phyloP scores from a whole-genome alignment of 2,797 vertebrate genomes.

The Lagodon rhomboides region DNA sequence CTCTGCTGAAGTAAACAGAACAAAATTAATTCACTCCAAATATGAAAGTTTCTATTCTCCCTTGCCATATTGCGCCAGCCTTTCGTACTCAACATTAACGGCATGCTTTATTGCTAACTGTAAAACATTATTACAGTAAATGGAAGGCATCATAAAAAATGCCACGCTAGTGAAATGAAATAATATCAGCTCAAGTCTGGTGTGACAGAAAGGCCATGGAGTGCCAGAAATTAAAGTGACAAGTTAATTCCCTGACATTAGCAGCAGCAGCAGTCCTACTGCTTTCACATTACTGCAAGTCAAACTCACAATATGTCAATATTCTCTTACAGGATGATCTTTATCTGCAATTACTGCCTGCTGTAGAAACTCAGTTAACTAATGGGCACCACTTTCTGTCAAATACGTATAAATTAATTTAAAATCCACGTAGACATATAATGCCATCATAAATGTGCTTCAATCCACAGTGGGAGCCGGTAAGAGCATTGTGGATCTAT shows the following conservation, averaged over 20 bases:
- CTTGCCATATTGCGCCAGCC: constrained; percentile 11
- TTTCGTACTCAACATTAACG: constrained; percentile 33
- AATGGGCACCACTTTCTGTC: constrained; percentile 24
- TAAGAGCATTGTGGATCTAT: constrained; percentile 27
- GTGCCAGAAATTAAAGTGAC: constrained; percentile 59
- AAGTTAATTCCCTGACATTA: constrained; percentile 72
- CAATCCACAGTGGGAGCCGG: constrained; percentile 4
- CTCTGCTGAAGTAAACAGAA: constrained; percentile 11
- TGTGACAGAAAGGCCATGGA: constrained; percentile 48
- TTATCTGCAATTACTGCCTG: constrained; percentile 41
- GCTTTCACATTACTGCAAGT: constrained; percentile 64
- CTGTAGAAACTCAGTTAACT: constrained; percentile 26
- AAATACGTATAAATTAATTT: constrained; percentile 19
- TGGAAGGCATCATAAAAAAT: constrained; percentile 54
- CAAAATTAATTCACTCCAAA: constrained; percentile 9
- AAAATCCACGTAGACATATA: constrained; percentile 18
- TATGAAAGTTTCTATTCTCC: constrained; percentile 5
- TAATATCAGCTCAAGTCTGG: constrained; percentile 50
- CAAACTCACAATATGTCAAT: constrained; percentile 61
- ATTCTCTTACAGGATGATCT: constrained; percentile 64
- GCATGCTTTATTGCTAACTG: constrained; percentile 51
- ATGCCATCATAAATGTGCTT: constrained; percentile 34
- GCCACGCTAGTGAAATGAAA: constrained; percentile 38
- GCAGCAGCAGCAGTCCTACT: constrained; percentile 36
- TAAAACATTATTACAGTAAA: constrained; percentile 65